Evolutionary conservation across 2,113 vertebrate genomes (phyloP), one percentile per base, ranked within the genome.

Genomic region (Poeciliopsis occidentalis): DNA sequence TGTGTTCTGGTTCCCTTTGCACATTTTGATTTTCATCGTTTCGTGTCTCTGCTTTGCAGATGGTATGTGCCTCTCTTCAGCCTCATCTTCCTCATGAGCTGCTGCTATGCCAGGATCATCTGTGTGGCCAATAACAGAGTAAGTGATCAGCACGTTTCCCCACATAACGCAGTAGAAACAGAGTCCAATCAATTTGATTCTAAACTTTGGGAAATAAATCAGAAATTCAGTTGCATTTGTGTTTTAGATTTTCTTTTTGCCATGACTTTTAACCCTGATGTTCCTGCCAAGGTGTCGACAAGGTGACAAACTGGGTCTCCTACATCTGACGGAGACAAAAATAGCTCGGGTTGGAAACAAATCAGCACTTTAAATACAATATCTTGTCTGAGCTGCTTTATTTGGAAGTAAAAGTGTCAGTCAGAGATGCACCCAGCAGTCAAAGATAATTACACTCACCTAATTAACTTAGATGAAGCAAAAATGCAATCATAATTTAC

Each of bases 61-160:
- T 88, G 70, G 94, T 87, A 92, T 82, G 88, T 95, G 86, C 95
- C 94, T 54, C 92, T 96, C 83, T 95, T 95, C 90, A 93, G 87
- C 86, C 94, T 96, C 87, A 95, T 96, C 92, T 93, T 95, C 89
- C 88, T 94, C 88, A 96, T 95, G 94, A 95, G 94, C 88, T 92
- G 93, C 89, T 95, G 95, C 92, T 94, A 95, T 60, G 91, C 88
- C 81, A 90, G 93, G 83, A 95, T 96, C 88, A 95, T 95, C 90
- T 96, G 88, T 65, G 94, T 96, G 92, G 93, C 95, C 90, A 95
- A 95, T 75, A 51, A 91, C 74, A 94, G 94, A 92, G 94, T 96
- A 85, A 94, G 93, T 89, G 44, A 31, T 69, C 37, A 13, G 47
- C 73, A 71, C 29, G 10, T 67, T 7, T 1, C 73, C 15, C n/a